Conservation (phyloP, 2,113 vertebrate species). For the Lucifuga dentata region DNA sequence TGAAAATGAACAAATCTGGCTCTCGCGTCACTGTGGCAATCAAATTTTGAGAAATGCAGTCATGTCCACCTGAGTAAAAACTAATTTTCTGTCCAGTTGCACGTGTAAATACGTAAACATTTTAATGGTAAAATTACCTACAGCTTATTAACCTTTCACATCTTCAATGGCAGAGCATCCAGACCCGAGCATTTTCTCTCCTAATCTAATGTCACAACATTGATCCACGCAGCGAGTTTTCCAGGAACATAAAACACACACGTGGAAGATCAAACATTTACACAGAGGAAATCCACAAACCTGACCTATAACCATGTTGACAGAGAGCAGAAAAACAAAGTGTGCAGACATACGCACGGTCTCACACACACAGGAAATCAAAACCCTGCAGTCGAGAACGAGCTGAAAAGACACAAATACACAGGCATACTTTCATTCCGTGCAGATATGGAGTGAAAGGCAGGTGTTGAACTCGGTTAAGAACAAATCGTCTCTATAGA, state of each 20-base stretch:
- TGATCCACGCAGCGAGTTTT: constrained; percentile 5
- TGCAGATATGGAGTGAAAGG: background rate
- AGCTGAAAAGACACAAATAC: constrained; percentile 12
- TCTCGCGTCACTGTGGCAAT: constrained; percentile 15
- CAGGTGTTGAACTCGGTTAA: constrained; percentile 12
- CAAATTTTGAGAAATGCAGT: background rate
- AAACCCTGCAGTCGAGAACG: background rate
- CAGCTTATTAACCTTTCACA: constrained; percentile 15
- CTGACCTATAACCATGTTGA: constrained; percentile 22
- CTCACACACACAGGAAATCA: constrained; percentile 45
- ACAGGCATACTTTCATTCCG: background rate
- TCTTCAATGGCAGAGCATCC: background rate
- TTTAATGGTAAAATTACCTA: constrained; percentile 18
- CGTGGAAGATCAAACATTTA: constrained; percentile 47
- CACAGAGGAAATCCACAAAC: constrained; percentile 51
- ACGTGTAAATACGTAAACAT: constrained; percentile 11
- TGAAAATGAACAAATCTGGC: constrained; percentile 51
- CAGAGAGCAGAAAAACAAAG: constrained; percentile 24
- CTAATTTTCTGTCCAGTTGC: background rate
- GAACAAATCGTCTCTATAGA: constrained; percentile 2
- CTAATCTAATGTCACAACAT: constrained; percentile 8
- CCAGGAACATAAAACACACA: constrained; percentile 15
- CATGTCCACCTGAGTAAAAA: background rate
- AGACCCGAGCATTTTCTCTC: background rate
- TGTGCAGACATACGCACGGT: constrained; percentile 1